phyloP scores from a whole-genome alignment of 2,888 invertebrate species.

The Brenthis ino region DNA sequence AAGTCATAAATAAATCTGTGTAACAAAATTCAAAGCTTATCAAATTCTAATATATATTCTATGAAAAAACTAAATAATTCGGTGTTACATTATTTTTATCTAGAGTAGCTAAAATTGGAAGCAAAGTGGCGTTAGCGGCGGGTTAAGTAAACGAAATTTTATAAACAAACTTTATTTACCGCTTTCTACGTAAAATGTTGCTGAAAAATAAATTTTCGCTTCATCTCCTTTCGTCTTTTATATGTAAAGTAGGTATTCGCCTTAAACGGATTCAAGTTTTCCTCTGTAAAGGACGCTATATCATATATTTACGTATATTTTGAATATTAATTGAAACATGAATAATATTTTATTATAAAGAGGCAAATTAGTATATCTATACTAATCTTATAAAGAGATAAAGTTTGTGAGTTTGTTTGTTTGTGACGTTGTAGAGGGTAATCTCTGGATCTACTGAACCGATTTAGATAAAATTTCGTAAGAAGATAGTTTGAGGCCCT shows the following conservation, averaged over 20 bases:
- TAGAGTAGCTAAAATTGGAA: conserved; percentile 21
- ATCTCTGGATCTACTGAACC: no score
- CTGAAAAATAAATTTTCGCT: conserved; percentile 35
- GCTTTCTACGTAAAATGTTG: conserved; percentile 31
- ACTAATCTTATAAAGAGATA: no score
- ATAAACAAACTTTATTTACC: conserved; percentile 35
- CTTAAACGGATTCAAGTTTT: conserved; percentile 28
- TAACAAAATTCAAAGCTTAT: conserved; percentile 6
- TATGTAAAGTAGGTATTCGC: conserved; percentile 36
- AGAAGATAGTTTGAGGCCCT: no score
- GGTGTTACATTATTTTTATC: conserved; percentile 15
- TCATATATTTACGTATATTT: neutral
- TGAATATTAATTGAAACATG: conserved; percentile 6
- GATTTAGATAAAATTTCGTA: no score
- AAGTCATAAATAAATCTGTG: neutral
- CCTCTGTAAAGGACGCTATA: conserved; percentile 10
- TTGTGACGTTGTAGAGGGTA: no score
- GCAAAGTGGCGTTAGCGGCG: conserved; percentile 25
- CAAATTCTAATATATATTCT: neutral
- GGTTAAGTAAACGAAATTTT: conserved; percentile 33
- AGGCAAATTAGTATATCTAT: no score
- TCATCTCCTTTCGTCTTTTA: conserved; percentile 35
- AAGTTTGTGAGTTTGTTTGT: no score
- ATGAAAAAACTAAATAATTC: conserved; percentile 6
- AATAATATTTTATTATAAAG: neutral